Evolutionary conservation across 1,140 invertebrate species (phyloP).

Genomic region (Papilio polytes): DNA sequence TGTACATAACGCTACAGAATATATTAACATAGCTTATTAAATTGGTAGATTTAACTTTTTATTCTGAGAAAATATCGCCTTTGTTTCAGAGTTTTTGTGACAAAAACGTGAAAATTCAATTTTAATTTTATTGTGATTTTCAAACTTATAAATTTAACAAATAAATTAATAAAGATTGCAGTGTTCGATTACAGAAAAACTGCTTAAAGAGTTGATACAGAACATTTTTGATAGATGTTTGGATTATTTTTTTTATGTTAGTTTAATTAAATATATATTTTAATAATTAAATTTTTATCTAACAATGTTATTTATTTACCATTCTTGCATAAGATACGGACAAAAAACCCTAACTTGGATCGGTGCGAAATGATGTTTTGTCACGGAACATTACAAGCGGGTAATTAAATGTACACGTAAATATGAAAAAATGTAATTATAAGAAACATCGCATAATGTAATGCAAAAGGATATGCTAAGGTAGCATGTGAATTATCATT

Average conservation of each 20-base stretch:
- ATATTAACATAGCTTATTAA: slow-evolving; percentile 62
- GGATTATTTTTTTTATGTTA: too few species aligned
- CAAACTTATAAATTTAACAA: too few species aligned
- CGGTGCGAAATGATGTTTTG: slow-evolving; percentile 16
- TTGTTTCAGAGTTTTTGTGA: background rate
- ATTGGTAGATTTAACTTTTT: slow-evolving; percentile 44
- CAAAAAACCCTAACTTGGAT: background rate
- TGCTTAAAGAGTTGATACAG: too few species aligned
- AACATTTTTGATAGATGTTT: too few species aligned
- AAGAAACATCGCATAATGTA: slow-evolving; percentile 46
- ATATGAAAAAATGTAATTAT: slow-evolving; percentile 53
- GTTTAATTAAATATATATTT: too few species aligned
- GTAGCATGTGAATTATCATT: slow-evolving; percentile 66
- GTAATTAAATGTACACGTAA: background rate
- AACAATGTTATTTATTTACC: background rate
- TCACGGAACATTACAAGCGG: background rate
- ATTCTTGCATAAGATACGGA: background rate
- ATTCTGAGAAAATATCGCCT: slow-evolving; percentile 21
- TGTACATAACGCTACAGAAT: slow-evolving; percentile 70
- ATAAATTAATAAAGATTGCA: too few species aligned
- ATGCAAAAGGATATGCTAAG: slow-evolving; percentile 65
- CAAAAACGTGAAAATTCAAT: background rate
- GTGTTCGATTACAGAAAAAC: too few species aligned
- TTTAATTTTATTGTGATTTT: too few species aligned
- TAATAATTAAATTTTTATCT: too few species aligned